These are phyloP conservation scores for Apis dorsata DNA, from an alignment of 1,140 invertebrate species.

Conservation along the genomic window DNA sequence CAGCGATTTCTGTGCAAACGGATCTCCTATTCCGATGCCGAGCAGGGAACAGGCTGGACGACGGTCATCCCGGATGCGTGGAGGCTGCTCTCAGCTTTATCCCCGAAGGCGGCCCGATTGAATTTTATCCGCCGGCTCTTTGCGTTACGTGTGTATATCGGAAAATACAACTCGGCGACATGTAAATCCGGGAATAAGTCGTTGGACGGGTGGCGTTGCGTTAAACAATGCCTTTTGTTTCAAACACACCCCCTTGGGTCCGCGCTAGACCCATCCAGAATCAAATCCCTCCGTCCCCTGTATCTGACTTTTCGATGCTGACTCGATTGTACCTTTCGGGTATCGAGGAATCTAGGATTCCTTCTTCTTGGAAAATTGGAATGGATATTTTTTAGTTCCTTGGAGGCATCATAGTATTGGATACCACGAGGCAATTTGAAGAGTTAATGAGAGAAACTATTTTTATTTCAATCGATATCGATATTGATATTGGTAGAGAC, in stretches of 20 bases:
- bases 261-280: not conserved
- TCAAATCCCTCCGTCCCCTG: constrained; percentile 12
- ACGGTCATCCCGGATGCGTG: constrained; percentile 67
- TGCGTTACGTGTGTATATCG: constrained; percentile 27
- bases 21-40: constrained; percentile 68
- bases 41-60: constrained; percentile 43
- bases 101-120: constrained; percentile 40
- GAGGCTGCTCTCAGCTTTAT: constrained; percentile 48
- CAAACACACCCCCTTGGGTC: constrained; percentile 23
- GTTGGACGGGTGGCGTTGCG: constrained; percentile 54
- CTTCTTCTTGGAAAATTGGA: not conserved
- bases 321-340: not conserved
- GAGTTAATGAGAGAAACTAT: too few relatives aligned
- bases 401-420: too few relatives aligned
- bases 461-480: too few relatives aligned
- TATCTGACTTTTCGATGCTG: constrained; percentile 43
- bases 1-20: constrained; percentile 75
- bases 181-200: constrained; percentile 67
- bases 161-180: constrained; percentile 28
- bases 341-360: too few relatives aligned
- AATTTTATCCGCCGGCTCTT: constrained; percentile 63
- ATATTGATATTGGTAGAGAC: too few relatives aligned
- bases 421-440: too few relatives aligned
- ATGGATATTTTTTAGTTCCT: too few relatives aligned
- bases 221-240: constrained; percentile 66